Conservation (phyloP, 2,888 invertebrate genomes). For the Tinea semifulvella region DNA sequence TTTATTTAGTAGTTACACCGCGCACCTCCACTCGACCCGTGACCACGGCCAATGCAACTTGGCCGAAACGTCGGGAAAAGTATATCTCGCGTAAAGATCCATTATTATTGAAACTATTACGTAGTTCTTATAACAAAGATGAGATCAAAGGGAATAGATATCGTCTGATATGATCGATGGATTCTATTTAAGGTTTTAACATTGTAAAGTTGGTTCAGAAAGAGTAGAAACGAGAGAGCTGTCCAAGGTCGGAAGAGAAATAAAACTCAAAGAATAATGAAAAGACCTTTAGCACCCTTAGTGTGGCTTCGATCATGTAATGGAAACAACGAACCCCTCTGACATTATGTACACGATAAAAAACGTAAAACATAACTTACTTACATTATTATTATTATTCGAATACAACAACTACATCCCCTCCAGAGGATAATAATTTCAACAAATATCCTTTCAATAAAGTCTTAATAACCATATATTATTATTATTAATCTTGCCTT, state of each 20-base stretch:
- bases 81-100: too few relatives aligned
- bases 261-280: slow-evolving; percentile 24
- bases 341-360: slow-evolving; percentile 61
- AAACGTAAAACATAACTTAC: slow-evolving; percentile 69
- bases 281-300: slow-evolving; percentile 62
- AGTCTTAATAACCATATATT: slow-evolving; percentile 61
- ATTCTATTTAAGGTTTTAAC: slow-evolving; percentile 16
- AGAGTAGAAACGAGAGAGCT: not conserved
- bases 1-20: too few relatives aligned
- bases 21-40: too few relatives aligned
- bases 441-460: slow-evolving; percentile 63
- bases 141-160: slow-evolving; percentile 19
- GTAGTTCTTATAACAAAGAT: slow-evolving; percentile 4
- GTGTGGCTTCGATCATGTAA: slow-evolving; percentile 49
- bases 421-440: slow-evolving; percentile 58
- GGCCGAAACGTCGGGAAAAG: too few relatives aligned
- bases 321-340: slow-evolving; percentile 55
- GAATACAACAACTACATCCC: slow-evolving; percentile 66
- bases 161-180: slow-evolving; percentile 26
- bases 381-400: slow-evolving; percentile 63
- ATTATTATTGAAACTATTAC: too few relatives aligned
- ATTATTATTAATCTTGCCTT: slow-evolving; percentile 32
- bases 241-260: not conserved
- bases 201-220: slow-evolving; percentile 3
- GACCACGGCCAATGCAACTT: too few relatives aligned